Evolutionary conservation across 2,888 invertebrate genomes (phyloP), one percentile per base, ranked within the genome.

Genomic region (Perizoma flavofasciatum): DNA sequence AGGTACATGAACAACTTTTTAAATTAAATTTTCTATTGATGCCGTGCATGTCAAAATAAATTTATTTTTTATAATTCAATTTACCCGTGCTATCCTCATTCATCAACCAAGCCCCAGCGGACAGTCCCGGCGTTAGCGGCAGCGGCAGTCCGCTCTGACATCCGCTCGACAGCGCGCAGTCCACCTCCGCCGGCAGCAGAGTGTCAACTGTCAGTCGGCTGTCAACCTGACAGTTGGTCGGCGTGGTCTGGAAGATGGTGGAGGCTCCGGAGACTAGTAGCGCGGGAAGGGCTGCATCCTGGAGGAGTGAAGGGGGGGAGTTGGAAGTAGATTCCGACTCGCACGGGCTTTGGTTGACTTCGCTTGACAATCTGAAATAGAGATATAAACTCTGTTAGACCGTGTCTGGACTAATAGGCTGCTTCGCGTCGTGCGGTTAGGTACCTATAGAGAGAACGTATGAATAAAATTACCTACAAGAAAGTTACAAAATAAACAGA

Each of bases 271-370:
- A 87, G 10, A 89, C 90, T 88, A 91, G 77, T 49, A 91, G 83
- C 55, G 89, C 86, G 63, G 92, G 90, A 57, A 91, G 78, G 58
- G 86, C 73, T 62, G 82, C 87, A 83, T 92, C 90, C 67, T 90
- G 91, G 33, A 91, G 85, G 39, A 90, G 69, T 11, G 89, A 88
- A 49, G 87, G 89, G 35, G 94, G 94, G 6, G 94, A 94, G 68
- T 94, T 93, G 65, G 94, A 94, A 7, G 94, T 94, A 22, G 94
- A 94, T 73, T 93, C 94, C 34, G 94, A 94, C 79, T 93, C 94
- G 81, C 93, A 93, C 6, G 94, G 94, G 72, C 94, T 91, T 71
- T 90, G 74, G 84, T 91, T 89, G 86, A 87, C 78, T 76, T 91
- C 92, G 65, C 83, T 82, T 67, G 92, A 90, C 72, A 92, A 74